Evolutionary conservation across 2,113 vertebrate genomes (phyloP).

Genomic region (Xiphorhynchus elegans): DNA sequence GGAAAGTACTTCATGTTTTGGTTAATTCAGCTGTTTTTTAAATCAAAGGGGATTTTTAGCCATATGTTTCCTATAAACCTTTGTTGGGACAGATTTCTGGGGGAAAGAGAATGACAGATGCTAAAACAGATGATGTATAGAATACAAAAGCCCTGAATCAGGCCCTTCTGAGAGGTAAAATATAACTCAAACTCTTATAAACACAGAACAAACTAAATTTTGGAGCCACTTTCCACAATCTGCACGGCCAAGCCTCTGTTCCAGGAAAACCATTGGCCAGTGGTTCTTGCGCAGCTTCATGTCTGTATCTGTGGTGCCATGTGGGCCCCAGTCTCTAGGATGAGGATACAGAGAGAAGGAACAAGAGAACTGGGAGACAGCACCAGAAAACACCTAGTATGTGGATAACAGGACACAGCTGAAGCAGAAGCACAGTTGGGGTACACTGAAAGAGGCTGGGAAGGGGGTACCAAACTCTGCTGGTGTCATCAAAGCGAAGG

Average conservation of each 20-base stretch:
- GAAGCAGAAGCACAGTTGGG: neutral
- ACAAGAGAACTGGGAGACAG: neutral
- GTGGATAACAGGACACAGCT: neutral
- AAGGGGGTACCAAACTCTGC: neutral
- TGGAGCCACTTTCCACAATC: accelerated
- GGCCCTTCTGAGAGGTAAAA: neutral
- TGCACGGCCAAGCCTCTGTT: neutral
- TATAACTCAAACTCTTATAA: neutral
- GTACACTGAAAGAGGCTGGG: neutral
- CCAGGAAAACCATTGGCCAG: neutral
- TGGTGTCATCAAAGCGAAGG: accelerated
- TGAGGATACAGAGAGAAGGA: neutral
- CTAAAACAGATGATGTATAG: neutral
- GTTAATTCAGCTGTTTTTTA: neutral
- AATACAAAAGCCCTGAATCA: neutral
- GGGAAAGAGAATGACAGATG: neutral
- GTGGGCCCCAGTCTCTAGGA: no score
- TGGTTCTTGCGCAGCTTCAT: neutral
- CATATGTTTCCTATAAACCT: neutral
- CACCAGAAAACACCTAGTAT: neutral
- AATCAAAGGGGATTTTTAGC: neutral
- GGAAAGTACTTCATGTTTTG: neutral
- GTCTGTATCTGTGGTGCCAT: accelerated
- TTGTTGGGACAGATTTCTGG: neutral
- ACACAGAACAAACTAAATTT: neutral